Evolutionary conservation across 2,888 invertebrate species (phyloP), one percentile per base, ranked within the genome.

Genomic region (Campoplex nolae): DNA sequence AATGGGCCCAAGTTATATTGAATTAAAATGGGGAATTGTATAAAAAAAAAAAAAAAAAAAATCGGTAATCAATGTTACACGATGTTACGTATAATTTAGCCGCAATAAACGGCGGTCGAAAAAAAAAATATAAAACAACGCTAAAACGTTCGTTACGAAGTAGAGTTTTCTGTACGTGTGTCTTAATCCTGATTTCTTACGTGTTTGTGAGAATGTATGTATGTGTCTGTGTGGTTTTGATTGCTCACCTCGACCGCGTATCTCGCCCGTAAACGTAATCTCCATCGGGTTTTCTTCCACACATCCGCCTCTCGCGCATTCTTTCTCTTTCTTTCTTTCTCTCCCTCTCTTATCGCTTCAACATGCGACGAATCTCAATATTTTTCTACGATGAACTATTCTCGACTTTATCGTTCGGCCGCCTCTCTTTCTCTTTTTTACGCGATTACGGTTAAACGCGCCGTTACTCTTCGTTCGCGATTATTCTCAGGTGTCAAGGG

Each of bases 221-320:
- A 38, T 23, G 16, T n/a, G 67, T 28, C 3, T 42, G 18, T 67
- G 42, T 70, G 45, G 73, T 81, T 81, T 77, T 73, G 35, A 70
- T 81, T 65, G 81, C 81, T 85, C 81, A 85, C 81, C 81, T 82
- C 85, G n/a, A 45, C 68, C 75, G 74, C 80, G 75, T 79, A 76
- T 70, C 70, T 62, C 62, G 70, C 71, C 80, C 54, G 51, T 38
- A 62, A 70, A 80, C 62, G 56, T 75, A 82, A 77, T 77, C 51
- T 65, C n/a, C 80, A 65, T 79, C 23, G 28, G 58, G 70, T 58
- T 70, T 32, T 62, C 56, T 28, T 70, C 70, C 45, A 70, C 32
- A 56, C 28, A 73, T 45, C 35, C 45, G 75, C 68, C 35, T 70
- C 38, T 70, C 74, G 67, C 67, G 67, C 73, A 71, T 71, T 54